phyloP scores from a whole-genome alignment of 2,888 invertebrate genomes.

The Dasysyrphus tricinctus region DNA sequence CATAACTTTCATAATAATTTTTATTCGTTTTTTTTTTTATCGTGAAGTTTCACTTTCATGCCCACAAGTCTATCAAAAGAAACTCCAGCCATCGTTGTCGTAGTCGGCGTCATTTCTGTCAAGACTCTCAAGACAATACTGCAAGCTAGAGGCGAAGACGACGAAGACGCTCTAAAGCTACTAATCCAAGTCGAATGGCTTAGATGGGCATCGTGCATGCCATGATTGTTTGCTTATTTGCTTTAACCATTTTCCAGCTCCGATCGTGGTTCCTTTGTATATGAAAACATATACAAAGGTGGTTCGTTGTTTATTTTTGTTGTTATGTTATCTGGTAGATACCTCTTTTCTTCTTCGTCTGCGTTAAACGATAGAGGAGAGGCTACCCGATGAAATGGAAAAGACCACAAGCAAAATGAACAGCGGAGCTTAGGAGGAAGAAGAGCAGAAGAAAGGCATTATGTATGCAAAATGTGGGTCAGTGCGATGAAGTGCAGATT shows the following conservation, averaged over 20 bases:
- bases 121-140: conserved; percentile 21
- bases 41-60: conserved; percentile 75
- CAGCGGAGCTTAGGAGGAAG: conserved; percentile 20
- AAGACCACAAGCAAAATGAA: conserved; percentile 26
- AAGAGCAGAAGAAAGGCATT: conserved; percentile 70
- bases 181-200: conserved; percentile 55
- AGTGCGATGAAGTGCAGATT: conserved; percentile 80
- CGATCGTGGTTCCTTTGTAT: conserved; percentile 38
- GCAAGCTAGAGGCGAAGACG: conserved; percentile 29
- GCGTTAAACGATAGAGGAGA: conserved; percentile 16
- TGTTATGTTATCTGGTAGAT: conserved; percentile 36
- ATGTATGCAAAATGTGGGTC: conserved; percentile 79
- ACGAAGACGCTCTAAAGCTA: conserved; percentile 36
- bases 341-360: conserved; percentile 34
- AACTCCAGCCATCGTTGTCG: conserved; percentile 45
- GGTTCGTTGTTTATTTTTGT: conserved; percentile 41
- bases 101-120: conserved; percentile 22
- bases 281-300: too few relatives aligned
- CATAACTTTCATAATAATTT: conserved; percentile 74
- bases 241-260: conserved; percentile 61
- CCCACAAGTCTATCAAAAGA: conserved; percentile 73
- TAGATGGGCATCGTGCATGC: conserved; percentile 74
- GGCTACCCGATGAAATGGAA: conserved; percentile 31
- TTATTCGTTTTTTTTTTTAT: conserved; percentile 50
- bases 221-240: conserved; percentile 63